Percentiles rank a stretch among this genome's conserved stretches.
Conservation (phyloP, 2,113 vertebrate species). For the Amazona guildingii region DNA sequence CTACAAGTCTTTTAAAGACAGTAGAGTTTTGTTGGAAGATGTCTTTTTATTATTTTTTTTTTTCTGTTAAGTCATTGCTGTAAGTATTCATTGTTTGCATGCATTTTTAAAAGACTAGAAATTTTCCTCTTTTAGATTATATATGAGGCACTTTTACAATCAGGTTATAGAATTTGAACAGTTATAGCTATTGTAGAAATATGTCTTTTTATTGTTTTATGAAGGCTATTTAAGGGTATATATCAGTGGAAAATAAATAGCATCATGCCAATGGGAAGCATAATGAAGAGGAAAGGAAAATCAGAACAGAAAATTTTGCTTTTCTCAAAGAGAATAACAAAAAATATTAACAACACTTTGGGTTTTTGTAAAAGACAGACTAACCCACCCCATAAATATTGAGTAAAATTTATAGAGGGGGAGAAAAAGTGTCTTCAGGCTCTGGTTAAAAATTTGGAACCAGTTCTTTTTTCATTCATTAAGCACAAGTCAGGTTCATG, state of each 20-base stretch:
- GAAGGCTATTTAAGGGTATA: background rate
- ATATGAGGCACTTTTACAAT: background rate
- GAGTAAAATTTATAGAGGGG: background rate
- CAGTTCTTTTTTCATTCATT: background rate
- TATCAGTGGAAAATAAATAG: background rate
- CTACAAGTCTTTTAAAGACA: constrained; percentile 1
- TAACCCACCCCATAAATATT: background rate
- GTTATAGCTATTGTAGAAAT: background rate
- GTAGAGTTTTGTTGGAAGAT: constrained; percentile 5
- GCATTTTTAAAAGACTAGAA: background rate
- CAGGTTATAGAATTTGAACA: background rate
- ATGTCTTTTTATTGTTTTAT: background rate
- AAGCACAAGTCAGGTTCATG: background rate
- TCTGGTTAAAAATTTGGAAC: background rate
- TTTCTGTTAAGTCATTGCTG: background rate
- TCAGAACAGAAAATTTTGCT: background rate
- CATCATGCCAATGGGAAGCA: background rate
- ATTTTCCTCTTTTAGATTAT: background rate
- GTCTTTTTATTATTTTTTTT: background rate
- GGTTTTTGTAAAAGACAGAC: background rate
- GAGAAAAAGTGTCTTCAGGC: background rate
- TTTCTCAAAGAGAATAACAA: background rate
- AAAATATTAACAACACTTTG: background rate
- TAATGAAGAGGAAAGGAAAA: background rate
- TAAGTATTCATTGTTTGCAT: background rate